Evolutionary conservation across 2,113 vertebrate species (phyloP), one percentile per base, ranked within the genome.

Genomic region (Tringa solitaria): DNA sequence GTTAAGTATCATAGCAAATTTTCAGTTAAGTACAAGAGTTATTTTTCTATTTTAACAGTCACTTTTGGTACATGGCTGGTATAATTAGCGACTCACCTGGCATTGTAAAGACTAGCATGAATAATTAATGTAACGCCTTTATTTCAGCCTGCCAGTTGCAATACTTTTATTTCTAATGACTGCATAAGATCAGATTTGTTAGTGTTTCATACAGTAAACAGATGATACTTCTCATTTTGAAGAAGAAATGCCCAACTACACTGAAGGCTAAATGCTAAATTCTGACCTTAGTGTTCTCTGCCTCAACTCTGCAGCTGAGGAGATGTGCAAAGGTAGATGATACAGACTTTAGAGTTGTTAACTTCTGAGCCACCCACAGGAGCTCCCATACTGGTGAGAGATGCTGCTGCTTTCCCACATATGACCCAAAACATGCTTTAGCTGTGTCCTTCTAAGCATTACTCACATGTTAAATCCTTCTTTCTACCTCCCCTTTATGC

Each of bases 61-160:
- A 16, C 32, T 65, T 96, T 35, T 83, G 24, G 30, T 83, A 35
- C 9, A 1, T 45, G n/a, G 41, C 46, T 86, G 76, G 10, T 74
- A 19, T n/a, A 89, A 91, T 70, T 81, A 81, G n/a, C 6, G 10
- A 67, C 48, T 43, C 41, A 80, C 14, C 41, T 89, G 73, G 26
- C 61, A 72, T 60, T 75, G 59, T 60, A 48, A 68, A 80, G 83
- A 32, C 59, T 73, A n/a, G 4, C 32, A 41, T 61, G 77, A 84
- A 74, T 81, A 87, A 81, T 35, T 11, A 63, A 56, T 12, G 15
- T 37, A 85, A 41, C 27, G 22, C 20, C 48, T 93, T 86, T 50
- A 41, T 93, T 91, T 86, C 67, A 91, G 53, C 19, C 72, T 94
- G 67, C 28, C 35, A 32, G n/a, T 68, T 76, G 48, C 33, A 37